Percentiles rank a stretch among this genome's conserved stretches.
phyloP scores from a whole-genome alignment of 2,113 vertebrate genomes.

The Halichoeres trimaculatus region DNA sequence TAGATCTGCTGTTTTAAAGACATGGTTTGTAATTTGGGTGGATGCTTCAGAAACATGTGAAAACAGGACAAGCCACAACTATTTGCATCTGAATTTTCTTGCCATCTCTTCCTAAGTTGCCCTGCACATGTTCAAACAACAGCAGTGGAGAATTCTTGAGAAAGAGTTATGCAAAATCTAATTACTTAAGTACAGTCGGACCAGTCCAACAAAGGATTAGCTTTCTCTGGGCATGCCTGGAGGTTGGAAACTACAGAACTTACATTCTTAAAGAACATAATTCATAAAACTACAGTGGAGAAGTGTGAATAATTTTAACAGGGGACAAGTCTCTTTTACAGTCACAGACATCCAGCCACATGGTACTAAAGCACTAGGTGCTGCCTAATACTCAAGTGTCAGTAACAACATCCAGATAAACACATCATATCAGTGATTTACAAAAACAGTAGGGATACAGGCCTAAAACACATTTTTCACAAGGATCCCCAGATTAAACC shows the following conservation, averaged over 20 bases:
- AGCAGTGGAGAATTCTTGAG: conserved; percentile 29
- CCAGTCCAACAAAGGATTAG: background rate
- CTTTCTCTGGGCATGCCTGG: background rate
- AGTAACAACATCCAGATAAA: too few relatives aligned
- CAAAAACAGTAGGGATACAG: too few relatives aligned
- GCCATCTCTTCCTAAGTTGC: conserved; percentile 13
- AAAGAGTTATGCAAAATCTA: conserved; percentile 16
- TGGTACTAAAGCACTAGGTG: too few relatives aligned
- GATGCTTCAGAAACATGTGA: conserved; percentile 34
- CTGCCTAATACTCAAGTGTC: too few relatives aligned
- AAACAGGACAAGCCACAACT: conserved; percentile 42
- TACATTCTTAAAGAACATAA: background rate
- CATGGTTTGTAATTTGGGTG: background rate
- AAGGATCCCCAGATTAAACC: too few relatives aligned
- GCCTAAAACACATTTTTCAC: too few relatives aligned
- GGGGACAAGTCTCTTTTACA: too few relatives aligned
- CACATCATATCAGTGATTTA: too few relatives aligned
- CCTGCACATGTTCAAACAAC: conserved; percentile 51
- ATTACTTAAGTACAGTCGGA: conserved; percentile 14
- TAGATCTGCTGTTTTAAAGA: background rate
- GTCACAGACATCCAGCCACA: too few relatives aligned
- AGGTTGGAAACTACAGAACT: background rate
- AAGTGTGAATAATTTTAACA: background rate
- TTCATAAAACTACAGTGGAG: background rate
- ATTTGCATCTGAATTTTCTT: conserved; percentile 25